Base-by-base conservation (phyloP, 2,888 invertebrate species). In the Sminthurides aquaticus region DNA sequence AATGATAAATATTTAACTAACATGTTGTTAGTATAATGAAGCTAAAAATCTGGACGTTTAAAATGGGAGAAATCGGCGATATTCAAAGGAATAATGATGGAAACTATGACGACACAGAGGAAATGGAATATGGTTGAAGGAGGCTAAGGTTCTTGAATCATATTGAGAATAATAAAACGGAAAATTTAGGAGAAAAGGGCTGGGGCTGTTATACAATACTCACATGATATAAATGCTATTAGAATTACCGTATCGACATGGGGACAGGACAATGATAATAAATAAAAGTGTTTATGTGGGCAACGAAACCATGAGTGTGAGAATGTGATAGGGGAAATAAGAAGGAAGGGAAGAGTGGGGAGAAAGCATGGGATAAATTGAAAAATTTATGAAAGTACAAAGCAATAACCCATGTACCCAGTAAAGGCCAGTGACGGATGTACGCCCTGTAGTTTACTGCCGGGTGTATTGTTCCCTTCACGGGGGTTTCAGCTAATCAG, bases 231-330 rank as follows among this genome's bases (percentile, higher is more conserved):
- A 34, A 34, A 34, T 34, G 43, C 43, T 15, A 15, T 5, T 34
- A 34, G 43, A 34, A 34, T 34, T 34, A 34, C 15, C 5, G 43
- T 5, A 34, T 11, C 5, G 43, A 34, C 5, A 34, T 34, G 43
- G 59, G 59, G 59, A 59, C 34, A 59, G 48, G 59, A 49, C 59
- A 59, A 59, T 59, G 48, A 59, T 59, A 59, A 59, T 59, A 59
- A 59, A 59, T 59, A 59, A n/a, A n/a, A 43, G 59, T 59, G 59
- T 59, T 59, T 34, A 34, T 34, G 43, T 34, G 43, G 43, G 15
- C 8, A 34, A 34, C 5, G 15, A 11, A 15, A 34, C 43, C 43
- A 20, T 59, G 59, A 26, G 48, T 59, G 48, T 59, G 48, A 15
- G 59, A 59, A 48, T 27, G 27, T 27, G 57, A 28, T 57, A 25